phyloP scores from a whole-genome alignment of 2,113 vertebrate genomes.

The Notiomystis cincta region DNA sequence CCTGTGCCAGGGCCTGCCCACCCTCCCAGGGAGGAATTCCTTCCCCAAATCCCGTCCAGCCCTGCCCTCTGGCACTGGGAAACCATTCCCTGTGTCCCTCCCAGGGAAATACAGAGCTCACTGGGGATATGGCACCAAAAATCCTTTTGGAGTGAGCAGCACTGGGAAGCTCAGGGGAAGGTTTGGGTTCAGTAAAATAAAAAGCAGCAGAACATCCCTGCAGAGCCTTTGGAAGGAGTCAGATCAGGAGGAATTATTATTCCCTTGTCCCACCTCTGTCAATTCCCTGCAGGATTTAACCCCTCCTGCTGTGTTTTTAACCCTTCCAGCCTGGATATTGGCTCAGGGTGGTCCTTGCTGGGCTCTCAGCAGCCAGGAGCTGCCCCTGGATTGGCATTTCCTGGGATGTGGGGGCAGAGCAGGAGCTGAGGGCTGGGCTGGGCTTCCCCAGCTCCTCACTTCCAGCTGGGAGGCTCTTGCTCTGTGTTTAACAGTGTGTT shows the following conservation, averaged over 20 bases:
- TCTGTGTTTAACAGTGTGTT: not conserved
- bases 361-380: not conserved
- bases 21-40: not conserved
- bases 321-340: not conserved
- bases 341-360: not conserved
- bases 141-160: not conserved
- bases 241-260: not conserved
- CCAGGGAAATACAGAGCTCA: accelerated
- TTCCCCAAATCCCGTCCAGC: accelerated
- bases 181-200: not conserved
- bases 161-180: not conserved
- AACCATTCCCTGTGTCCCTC: not conserved
- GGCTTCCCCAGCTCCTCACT: not conserved
- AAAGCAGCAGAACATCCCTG: not conserved
- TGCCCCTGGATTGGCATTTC: not conserved
- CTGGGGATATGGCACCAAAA: not conserved
- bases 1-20: too few relatives aligned
- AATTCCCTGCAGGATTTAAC: not conserved
- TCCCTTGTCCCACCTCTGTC: not conserved
- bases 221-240: not conserved
- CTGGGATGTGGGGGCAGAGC: not conserved
- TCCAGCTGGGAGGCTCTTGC: not conserved
- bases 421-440: not conserved
- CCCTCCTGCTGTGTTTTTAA: not conserved
- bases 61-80: not conserved